phyloP scores from a whole-genome alignment of 2,113 vertebrate species.

The Anser brachyrhynchus region DNA sequence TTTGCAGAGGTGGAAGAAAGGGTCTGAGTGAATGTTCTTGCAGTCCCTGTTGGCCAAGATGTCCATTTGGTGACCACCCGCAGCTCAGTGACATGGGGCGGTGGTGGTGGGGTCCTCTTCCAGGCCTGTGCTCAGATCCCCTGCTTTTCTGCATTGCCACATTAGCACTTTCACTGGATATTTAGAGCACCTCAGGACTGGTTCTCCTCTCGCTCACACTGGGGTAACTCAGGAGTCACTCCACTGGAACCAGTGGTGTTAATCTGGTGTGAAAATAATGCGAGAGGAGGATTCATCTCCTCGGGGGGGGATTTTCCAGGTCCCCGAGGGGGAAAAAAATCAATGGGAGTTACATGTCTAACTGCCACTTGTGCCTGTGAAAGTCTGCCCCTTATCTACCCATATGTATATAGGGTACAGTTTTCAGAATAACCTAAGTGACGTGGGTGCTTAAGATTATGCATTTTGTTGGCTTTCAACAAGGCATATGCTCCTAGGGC shows the following conservation, averaged over 20 bases:
- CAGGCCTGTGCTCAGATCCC: conserved; percentile 62
- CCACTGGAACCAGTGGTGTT: conserved; percentile 72
- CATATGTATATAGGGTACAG: conserved; percentile 66
- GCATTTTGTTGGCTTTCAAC: conserved; percentile 9
- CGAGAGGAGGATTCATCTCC: conserved; percentile 68
- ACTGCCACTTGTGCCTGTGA: conserved; percentile 74
- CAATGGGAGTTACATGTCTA: conserved; percentile 72
- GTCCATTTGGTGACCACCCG: background rate
- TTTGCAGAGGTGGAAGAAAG: conserved; percentile 20
- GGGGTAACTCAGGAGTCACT: conserved; percentile 67
- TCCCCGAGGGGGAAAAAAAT: conserved; percentile 60
- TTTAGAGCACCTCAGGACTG: conserved; percentile 73
- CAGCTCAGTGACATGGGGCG: background rate
- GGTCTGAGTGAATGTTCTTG: conserved; percentile 1
- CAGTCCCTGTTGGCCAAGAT: conserved; percentile 34
- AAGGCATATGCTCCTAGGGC: background rate
- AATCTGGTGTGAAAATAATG: conserved; percentile 58
- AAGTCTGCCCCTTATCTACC: conserved; percentile 70
- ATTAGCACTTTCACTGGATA: conserved; percentile 69
- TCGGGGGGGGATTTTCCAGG: conserved; percentile 56
- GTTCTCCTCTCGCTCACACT: conserved; percentile 67
- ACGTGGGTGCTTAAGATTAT: background rate
- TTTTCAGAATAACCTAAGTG: conserved; percentile 69
- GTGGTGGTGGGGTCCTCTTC: conserved; percentile 16
- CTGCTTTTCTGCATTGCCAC: conserved; percentile 60